These are phyloP conservation scores for Corvus cornix DNA, from an alignment of 2,113 vertebrate species.

Conservation along the genomic window DNA sequence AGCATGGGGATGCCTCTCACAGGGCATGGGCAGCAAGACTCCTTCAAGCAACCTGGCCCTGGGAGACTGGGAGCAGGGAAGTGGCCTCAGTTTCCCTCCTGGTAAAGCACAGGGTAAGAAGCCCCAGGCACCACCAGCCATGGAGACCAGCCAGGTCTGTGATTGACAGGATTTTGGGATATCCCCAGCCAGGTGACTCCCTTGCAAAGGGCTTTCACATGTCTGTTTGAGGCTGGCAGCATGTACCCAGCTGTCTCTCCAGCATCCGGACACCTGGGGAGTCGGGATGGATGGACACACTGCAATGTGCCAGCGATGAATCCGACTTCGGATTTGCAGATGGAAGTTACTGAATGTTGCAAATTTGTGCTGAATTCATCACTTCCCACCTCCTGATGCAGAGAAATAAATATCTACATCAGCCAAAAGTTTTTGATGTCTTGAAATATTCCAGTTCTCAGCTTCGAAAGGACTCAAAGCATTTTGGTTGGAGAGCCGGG, in stretches of 20 bases:
- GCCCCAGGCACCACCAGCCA: not conserved
- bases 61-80: not conserved
- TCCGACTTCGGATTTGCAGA: not conserved
- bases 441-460: not conserved
- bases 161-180: not conserved
- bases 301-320: not conserved
- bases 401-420: not conserved
- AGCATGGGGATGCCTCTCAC: not conserved
- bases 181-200: not conserved
- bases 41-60: not conserved
- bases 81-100: not conserved
- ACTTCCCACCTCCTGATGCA: not conserved
- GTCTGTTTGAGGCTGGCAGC: not conserved
- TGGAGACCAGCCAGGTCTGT: not conserved
- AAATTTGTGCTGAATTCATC: not conserved
- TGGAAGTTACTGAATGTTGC: not conserved
- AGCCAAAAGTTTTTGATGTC: not conserved
- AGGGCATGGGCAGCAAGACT: rapidly evolving
- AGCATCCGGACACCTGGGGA: not conserved
- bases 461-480: not conserved
- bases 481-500: not conserved
- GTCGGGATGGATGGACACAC: not conserved
- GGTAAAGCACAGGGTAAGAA: not conserved
- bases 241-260: not conserved
- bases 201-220: not conserved